These are phyloP conservation scores for Bruchidius siliquastri DNA, from an alignment of 2,888 invertebrate species.

Conservation along the genomic window DNA sequence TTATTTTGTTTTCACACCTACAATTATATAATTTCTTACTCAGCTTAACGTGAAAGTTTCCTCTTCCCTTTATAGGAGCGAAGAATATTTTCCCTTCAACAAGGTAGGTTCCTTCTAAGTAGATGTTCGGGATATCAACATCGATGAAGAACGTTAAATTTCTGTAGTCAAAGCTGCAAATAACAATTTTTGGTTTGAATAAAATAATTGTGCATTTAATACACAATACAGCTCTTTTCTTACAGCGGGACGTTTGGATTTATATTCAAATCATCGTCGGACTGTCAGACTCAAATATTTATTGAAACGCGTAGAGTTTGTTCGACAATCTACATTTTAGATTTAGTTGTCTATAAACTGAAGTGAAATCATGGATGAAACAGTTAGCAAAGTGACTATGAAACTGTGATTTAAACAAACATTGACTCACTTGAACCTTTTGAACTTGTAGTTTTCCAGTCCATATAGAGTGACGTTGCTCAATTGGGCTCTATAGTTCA, in stretches of 20 bases:
- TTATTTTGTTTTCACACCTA: too few relatives aligned
- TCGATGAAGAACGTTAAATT: conserved; percentile 10
- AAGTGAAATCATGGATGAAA: too few relatives aligned
- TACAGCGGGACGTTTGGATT: too few relatives aligned
- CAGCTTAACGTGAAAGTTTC: conserved; percentile 14
- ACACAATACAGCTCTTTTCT: too few relatives aligned
- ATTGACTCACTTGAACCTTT: neutral
- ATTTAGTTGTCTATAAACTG: too few relatives aligned
- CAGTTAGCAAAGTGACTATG: too few relatives aligned
- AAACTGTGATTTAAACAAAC: too few relatives aligned
- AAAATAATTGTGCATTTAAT: too few relatives aligned
- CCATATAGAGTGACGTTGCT: neutral
- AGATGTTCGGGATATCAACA: conserved; percentile 10
- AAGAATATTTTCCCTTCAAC: conserved; percentile 14
- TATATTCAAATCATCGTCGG: too few relatives aligned
- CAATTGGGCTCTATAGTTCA: conserved; percentile 1
- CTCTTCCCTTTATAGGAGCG: conserved; percentile 14
- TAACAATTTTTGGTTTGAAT: neutral
- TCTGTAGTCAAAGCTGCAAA: conserved; percentile 6
- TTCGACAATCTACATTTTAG: too few relatives aligned
- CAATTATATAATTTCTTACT: conserved; percentile 9
- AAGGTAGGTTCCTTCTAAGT: conserved; percentile 12
- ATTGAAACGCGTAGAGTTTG: too few relatives aligned
- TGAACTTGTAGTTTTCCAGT: neutral
- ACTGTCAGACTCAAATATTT: too few relatives aligned